phyloP scores from a whole-genome alignment of 2,797 vertebrate genomes.

The Lophius americanus region DNA sequence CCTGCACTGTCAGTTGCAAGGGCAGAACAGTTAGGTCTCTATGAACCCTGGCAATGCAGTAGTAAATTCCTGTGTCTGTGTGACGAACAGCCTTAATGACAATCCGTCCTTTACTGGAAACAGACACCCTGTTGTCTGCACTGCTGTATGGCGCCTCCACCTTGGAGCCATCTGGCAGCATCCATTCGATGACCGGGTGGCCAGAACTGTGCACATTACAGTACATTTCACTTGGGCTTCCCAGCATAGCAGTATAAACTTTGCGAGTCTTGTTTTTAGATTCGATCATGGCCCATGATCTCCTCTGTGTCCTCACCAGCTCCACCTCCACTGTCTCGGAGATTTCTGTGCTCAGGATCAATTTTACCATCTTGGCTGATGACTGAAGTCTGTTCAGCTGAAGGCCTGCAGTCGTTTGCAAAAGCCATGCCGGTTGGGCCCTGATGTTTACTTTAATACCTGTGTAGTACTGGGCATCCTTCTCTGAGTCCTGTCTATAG shows the following conservation, averaged over 20 bases:
- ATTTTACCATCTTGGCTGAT: constrained; percentile 80
- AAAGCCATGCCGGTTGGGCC: constrained; percentile 86
- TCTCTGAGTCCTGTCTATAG: constrained; percentile 86
- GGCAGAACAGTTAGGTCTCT: constrained; percentile 77
- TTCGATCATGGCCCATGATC: constrained; percentile 88
- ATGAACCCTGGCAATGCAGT: constrained; percentile 83
- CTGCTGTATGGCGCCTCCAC: constrained; percentile 76
- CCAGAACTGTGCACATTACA: constrained; percentile 87
- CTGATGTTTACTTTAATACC: constrained; percentile 84
- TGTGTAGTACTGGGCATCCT: constrained; percentile 88
- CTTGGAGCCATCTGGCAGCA: constrained; percentile 85
- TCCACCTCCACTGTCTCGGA: constrained; percentile 73
- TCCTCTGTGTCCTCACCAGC: constrained; percentile 59
- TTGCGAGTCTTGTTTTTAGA: constrained; percentile 66
- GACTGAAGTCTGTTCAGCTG: constrained; percentile 88
- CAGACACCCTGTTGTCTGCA: constrained; percentile 76
- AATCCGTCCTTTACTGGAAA: constrained; percentile 81
- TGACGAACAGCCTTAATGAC: constrained; percentile 74
- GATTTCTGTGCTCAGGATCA: constrained; percentile 77
- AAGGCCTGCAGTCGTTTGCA: constrained; percentile 85
- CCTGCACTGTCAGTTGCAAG: constrained; percentile 84
- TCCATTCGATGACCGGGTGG: constrained; percentile 81
- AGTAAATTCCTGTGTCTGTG: constrained; percentile 86
- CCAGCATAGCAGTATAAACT: constrained; percentile 74
- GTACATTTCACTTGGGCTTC: constrained; percentile 75